These are phyloP conservation scores for Chelon auratus DNA, from an alignment of 2,797 vertebrate species.

Conservation along the genomic window DNA sequence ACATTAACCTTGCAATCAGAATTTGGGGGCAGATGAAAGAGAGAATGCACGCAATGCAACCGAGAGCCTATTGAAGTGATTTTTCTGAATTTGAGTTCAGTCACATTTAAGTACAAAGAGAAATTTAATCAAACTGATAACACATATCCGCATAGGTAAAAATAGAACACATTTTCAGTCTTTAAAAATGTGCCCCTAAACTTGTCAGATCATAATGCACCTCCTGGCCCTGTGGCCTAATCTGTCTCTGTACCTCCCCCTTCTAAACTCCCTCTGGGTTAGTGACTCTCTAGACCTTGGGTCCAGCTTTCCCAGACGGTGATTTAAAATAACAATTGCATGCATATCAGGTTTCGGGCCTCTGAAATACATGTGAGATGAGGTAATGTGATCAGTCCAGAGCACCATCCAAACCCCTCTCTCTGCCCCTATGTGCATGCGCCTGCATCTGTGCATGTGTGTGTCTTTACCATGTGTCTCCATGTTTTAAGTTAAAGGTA, in stretches of 20 bases:
- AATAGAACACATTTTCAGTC: conserved; percentile 1
- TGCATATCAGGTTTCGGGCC: conserved; percentile 83
- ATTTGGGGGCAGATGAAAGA: conserved; percentile 49
- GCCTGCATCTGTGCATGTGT: conserved; percentile 31
- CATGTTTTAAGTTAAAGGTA: conserved; percentile 36
- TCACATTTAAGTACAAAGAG: not conserved
- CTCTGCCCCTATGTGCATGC: conserved; percentile 52
- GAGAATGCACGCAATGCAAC: conserved; percentile 31
- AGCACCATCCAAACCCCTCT: conserved; percentile 70
- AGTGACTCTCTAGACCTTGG: conserved; percentile 76
- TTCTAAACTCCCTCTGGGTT: conserved; percentile 51
- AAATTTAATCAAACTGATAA: not conserved
- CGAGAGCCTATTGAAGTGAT: conserved; percentile 11
- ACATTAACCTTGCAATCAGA: conserved; percentile 78
- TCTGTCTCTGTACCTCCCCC: conserved; percentile 38
- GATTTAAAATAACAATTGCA: conserved; percentile 88
- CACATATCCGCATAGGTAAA: not conserved
- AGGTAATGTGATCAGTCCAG: conserved; percentile 84
- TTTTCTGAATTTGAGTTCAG: not conserved
- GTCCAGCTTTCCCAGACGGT: conserved; percentile 82
- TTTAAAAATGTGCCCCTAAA: conserved; percentile 42
- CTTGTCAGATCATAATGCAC: conserved; percentile 53
- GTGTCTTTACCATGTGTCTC: conserved; percentile 34
- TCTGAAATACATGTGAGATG: conserved; percentile 84
- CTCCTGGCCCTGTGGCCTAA: conserved; percentile 64